These are phyloP conservation scores for Nasua narica DNA, from an alignment of 2,797 vertebrate species.

Conservation along the genomic window DNA sequence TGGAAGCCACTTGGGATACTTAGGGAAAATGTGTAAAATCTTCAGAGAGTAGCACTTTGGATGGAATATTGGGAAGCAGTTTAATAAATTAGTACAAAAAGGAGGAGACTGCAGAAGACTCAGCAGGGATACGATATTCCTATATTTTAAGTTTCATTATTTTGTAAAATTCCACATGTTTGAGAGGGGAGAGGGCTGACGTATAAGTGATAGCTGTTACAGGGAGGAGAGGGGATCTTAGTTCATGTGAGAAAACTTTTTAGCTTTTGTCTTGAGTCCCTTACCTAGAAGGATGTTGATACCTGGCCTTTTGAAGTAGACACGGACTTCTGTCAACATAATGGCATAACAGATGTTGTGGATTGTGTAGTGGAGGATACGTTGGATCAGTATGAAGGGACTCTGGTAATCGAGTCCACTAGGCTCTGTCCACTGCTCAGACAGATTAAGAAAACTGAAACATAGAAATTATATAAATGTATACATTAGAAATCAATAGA, in stretches of 20 bases:
- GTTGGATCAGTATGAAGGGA: background rate
- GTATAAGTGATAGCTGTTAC: background rate
- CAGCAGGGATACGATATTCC: background rate
- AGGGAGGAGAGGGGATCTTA: background rate
- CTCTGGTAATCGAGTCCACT: background rate
- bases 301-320: background rate
- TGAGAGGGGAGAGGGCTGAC: background rate
- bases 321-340: background rate
- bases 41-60: background rate
- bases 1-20: background rate
- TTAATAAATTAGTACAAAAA: slow-evolving; percentile 7
- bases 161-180: background rate
- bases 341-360: background rate
- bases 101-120: background rate
- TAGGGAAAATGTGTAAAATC: background rate
- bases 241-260: background rate
- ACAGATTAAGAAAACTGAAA: background rate
- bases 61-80: background rate
- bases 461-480: background rate
- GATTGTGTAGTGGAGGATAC: background rate
- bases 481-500: background rate
- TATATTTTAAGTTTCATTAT: background rate
- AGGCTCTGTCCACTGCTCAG: background rate
- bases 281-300: background rate
- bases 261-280: background rate